phyloP scores from a whole-genome alignment of 2,888 invertebrate genomes.

The Mesodorylaimus sp. region DNA sequence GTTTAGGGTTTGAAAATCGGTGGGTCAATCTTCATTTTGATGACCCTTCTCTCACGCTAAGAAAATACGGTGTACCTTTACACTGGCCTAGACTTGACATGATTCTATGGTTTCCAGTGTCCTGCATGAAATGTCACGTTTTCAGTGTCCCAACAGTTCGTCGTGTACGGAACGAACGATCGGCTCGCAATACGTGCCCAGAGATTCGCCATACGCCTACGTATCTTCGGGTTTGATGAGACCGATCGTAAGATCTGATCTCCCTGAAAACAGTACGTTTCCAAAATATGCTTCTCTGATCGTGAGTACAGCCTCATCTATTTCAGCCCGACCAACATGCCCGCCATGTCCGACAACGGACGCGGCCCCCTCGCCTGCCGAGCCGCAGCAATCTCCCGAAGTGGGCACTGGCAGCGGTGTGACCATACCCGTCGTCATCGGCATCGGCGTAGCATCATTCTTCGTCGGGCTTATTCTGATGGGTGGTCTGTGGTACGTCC shows the following conservation, averaged over 20 bases:
- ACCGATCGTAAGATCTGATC: neutral
- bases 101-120: too few species aligned
- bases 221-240: neutral
- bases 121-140: too few species aligned
- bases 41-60: too few species aligned
- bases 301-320: too few species aligned
- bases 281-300: too few species aligned
- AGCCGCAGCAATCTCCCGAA: neutral
- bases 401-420: neutral
- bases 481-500: constrained; percentile 6
- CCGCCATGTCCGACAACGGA: neutral
- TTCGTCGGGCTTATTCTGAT: constrained; percentile 4
- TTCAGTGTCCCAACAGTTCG: neutral
- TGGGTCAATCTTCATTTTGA: too few species aligned
- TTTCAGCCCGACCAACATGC: too few species aligned
- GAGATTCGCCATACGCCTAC: neutral
- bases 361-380: neutral
- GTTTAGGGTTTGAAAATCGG: too few species aligned
- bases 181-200: neutral
- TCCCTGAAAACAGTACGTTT: too few species aligned
- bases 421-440: neutral
- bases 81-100: too few species aligned
- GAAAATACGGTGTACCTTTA: too few species aligned
- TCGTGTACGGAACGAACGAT: neutral
- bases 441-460: constrained; percentile 5